Base-by-base conservation (phyloP, 2,113 vertebrate genomes). In the Pedetes capensis region DNA sequence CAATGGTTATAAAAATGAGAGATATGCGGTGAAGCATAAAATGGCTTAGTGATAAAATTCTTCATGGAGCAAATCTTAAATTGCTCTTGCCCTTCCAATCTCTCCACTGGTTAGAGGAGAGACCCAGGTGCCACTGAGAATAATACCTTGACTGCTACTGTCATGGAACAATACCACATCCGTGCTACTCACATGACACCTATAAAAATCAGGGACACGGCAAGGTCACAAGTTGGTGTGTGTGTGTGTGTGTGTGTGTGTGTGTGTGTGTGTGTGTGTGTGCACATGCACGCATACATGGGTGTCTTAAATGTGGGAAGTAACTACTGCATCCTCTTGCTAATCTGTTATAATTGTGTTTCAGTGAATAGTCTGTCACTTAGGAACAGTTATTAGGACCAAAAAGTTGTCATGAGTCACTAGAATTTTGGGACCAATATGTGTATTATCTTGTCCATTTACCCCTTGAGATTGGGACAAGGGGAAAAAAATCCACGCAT, bases 1-100 rank as follows among this genome's bases (percentile, higher is more conserved):
- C 37, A 32, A 75, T 79, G 81, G 20, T 53, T 91, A 94, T n/a
- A 39, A 68, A 93, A 84, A 79, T 64, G 71, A 87, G 20, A 74
- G 42, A 1, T 18, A 59, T 20, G 53, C 49, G 61, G 75, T 3
- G 13, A 87, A 49, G 23, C 69, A 44, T 37, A 76, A 95, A 87
- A 87, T 75, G n/a, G 49, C 64, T 84, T 42, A 3, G 27, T 72
- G 51, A 66, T 66, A 89, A 84, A 75, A 93, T 39, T 91, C 27
- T 66, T 76, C 57, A 37, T 0, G 5, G 51, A 90, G 59, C 51
- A 89, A 71, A 71, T 87, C 69, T 86, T 47, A 78, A 87, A 25
- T 55, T 29, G 11, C 32, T 71, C 55, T 75, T 47, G 44, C 12
- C 59, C 61, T 78, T 85, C 23, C 11, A 49, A 9, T 13, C 17